These are phyloP conservation scores for Polymixis flavicincta DNA, from an alignment of 2,888 invertebrate species.

Conservation along the genomic window DNA sequence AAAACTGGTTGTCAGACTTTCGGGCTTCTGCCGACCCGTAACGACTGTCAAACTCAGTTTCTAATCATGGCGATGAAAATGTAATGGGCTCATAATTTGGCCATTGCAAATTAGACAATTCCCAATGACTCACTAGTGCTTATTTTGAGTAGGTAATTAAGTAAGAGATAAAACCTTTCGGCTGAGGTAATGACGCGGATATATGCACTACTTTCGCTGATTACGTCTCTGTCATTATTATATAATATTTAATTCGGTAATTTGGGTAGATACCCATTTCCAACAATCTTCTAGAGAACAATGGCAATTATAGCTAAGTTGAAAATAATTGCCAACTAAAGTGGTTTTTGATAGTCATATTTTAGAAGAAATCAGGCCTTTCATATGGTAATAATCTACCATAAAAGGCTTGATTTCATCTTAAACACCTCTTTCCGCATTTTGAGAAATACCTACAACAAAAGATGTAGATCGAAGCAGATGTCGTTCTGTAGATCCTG, in stretches of 20 bases:
- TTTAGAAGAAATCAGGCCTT: neutral
- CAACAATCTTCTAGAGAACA: constrained; percentile 20
- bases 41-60: neutral
- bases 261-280: constrained; percentile 21
- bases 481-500: neutral
- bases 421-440: too few relatives aligned
- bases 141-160: neutral
- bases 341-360: neutral
- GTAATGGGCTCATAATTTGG: neutral
- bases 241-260: constrained; percentile 34
- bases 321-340: constrained; percentile 33
- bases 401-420: neutral
- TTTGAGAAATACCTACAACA: neutral
- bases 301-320: constrained; percentile 26
- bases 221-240: constrained; percentile 66
- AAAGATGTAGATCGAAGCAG: neutral
- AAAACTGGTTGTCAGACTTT: too few relatives aligned
- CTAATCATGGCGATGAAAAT: neutral
- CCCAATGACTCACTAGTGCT: neutral
- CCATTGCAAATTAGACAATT: neutral
- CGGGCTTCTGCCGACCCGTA: too few relatives aligned
- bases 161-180: constrained; percentile 33
- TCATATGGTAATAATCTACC: too few relatives aligned
- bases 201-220: constrained; percentile 77
- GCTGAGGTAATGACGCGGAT: constrained; percentile 69